Conservation (phyloP, 2,113 vertebrate genomes). For the Callaeas wilsoni region DNA sequence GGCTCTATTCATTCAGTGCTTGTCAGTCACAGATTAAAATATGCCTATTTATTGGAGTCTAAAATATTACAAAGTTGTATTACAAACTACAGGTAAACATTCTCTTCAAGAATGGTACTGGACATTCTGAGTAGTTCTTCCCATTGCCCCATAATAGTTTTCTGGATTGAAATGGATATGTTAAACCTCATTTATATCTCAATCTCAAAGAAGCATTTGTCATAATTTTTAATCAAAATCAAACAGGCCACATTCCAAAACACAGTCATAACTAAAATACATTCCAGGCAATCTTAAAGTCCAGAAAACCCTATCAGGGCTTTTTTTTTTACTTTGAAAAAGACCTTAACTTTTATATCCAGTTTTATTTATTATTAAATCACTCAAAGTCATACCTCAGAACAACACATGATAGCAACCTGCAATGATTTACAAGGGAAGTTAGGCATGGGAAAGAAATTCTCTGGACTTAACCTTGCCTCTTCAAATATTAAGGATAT, state of each 20-base stretch:
- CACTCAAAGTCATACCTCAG: background rate
- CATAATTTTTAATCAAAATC: background rate
- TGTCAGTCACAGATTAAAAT: background rate
- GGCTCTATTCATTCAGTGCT: background rate
- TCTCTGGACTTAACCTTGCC: background rate
- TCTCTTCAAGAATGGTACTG: background rate
- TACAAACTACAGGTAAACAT: background rate
- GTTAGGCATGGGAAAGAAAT: background rate
- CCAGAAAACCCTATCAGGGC: background rate
- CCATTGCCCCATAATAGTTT: background rate
- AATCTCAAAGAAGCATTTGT: background rate
- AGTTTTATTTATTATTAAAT: background rate
- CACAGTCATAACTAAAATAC: background rate
- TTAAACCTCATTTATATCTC: background rate
- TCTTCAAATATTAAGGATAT: background rate
- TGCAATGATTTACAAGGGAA: background rate
- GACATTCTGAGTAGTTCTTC: background rate
- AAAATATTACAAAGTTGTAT: background rate
- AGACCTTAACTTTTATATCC: background rate
- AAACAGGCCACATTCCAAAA: background rate
- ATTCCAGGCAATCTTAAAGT: background rate
- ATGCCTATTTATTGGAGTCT: background rate
- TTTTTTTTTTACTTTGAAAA: background rate
- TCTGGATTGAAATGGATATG: background rate
- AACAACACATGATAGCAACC: background rate